Percentiles rank a stretch among this genome's conserved stretches.
These are phyloP conservation scores for Eulemur coronatus DNA, from an alignment of 2,797 vertebrate species.

Conservation along the genomic window DNA sequence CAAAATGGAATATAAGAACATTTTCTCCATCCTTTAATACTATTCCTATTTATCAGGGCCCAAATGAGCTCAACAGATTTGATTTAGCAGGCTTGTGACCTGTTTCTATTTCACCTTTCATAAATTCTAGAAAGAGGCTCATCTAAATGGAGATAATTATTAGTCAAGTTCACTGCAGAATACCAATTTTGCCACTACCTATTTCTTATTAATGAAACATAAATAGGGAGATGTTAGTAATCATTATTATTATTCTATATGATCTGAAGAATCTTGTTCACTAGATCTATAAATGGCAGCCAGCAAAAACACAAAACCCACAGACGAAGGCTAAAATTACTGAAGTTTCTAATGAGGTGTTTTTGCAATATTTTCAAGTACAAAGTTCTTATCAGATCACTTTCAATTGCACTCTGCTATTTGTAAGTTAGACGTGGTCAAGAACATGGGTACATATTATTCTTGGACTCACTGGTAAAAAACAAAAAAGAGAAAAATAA, in stretches of 20 bases:
- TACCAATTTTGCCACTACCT: neutral
- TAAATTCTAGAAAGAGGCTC: neutral
- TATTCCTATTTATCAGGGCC: neutral
- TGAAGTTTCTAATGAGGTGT: neutral
- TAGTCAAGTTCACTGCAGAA: constrained; percentile 23
- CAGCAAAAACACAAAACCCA: constrained; percentile 23
- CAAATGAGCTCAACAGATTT: constrained; percentile 2
- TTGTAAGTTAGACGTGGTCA: neutral
- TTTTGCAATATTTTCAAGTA: neutral
- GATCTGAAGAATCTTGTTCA: constrained; percentile 2
- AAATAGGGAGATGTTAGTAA: neutral
- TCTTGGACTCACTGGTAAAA: neutral
- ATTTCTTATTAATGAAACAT: neutral
- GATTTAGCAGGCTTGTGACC: neutral
- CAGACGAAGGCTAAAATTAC: neutral
- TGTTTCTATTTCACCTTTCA: constrained; percentile 10
- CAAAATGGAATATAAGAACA: neutral
- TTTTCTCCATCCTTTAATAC: neutral
- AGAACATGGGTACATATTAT: neutral
- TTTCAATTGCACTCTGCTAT: neutral
- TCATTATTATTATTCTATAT: neutral
- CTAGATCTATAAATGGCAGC: neutral
- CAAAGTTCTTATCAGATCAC: constrained; percentile 7
- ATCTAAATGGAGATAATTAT: neutral
- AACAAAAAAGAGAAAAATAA: neutral